phyloP scores from a whole-genome alignment of 2,888 invertebrate genomes.

The Pandemis cinnamomeana region DNA sequence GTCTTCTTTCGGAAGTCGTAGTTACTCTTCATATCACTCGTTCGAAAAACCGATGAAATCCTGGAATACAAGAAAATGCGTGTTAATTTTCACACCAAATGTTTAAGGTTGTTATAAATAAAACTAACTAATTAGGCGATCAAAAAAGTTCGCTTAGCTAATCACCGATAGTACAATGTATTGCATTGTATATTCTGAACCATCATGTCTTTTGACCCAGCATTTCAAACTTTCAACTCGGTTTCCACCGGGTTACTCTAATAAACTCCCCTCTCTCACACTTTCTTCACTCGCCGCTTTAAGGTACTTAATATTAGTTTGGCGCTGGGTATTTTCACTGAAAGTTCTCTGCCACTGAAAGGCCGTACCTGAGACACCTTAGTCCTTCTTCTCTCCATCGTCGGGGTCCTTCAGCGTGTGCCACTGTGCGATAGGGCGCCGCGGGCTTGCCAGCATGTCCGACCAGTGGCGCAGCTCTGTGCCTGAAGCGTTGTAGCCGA shows the following conservation, averaged over 20 bases:
- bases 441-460: constrained; percentile 99
- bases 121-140: too few species aligned
- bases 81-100: background rate
- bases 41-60: constrained; percentile 28
- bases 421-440: constrained; percentile 99
- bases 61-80: constrained; percentile 11
- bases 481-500: constrained; percentile 98
- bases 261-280: too few species aligned
- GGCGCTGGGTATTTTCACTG: too few species aligned
- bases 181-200: too few species aligned
- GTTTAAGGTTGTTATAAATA: too few species aligned
- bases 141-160: too few species aligned
- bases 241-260: too few species aligned
- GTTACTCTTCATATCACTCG: constrained; percentile 35
- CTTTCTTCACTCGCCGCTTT: too few species aligned
- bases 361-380: constrained; percentile 60
- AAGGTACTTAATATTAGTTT: too few species aligned
- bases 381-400: constrained; percentile 95
- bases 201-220: too few species aligned
- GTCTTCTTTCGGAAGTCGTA: constrained; percentile 33
- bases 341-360: background rate
- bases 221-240: too few species aligned
- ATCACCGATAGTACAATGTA: too few species aligned
- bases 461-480: constrained; percentile 99
- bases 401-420: constrained; percentile 99